Evolutionary conservation across 2,888 invertebrate species (phyloP).

Genomic region (Asteroscopus sphinx): DNA sequence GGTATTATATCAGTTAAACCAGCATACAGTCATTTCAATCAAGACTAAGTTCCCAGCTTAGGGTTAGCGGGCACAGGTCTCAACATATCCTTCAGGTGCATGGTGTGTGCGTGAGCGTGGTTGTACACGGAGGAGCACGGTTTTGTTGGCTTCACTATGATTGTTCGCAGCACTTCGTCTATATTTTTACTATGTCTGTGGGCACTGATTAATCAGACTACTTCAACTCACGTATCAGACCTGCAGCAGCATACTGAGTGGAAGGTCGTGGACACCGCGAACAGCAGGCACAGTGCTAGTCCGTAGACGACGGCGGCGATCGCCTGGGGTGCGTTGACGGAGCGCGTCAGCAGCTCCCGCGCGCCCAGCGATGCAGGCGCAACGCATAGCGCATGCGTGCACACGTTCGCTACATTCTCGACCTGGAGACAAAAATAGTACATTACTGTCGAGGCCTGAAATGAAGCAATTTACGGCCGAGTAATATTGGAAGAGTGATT

Average conservation of each 20-base stretch:
- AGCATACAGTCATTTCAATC: no score
- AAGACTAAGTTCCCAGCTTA: not conserved
- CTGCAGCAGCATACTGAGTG: conserved; percentile 95
- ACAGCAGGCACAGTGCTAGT: conserved; percentile 94
- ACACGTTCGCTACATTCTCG: conserved; percentile 97
- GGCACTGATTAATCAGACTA: not conserved
- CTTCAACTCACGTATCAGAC: conserved; percentile 81
- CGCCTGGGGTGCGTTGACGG: conserved; percentile 93
- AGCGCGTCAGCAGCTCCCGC: conserved; percentile 93
- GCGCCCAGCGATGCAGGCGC: conserved; percentile 95
- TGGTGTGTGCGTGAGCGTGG: no score
- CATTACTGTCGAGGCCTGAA: no score
- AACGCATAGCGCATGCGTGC: conserved; percentile 97
- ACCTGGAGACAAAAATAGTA: conserved; percentile 83
- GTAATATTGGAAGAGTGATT: no score
- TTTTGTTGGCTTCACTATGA: no score
- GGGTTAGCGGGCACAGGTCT: no score
- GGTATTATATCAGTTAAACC: no score
- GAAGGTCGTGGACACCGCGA: conserved; percentile 96
- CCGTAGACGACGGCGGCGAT: conserved; percentile 96
- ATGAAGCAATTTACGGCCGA: no score
- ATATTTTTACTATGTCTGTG: no score
- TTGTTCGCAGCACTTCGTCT: no score
- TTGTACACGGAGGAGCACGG: no score
- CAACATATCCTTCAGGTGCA: no score